phyloP scores from a whole-genome alignment of 1,140 invertebrate species.

The Andricus grossulariae region DNA sequence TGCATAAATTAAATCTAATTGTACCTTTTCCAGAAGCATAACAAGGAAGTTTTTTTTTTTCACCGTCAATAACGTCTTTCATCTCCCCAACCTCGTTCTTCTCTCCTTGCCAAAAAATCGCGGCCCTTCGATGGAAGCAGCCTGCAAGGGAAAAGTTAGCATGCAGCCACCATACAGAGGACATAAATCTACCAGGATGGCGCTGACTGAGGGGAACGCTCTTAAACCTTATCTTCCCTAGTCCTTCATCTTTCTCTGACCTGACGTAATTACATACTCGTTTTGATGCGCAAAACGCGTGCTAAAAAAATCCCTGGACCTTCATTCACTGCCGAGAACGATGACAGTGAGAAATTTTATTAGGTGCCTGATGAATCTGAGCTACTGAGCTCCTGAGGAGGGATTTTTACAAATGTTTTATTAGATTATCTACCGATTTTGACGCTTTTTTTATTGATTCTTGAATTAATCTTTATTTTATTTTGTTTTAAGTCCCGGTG shows the following conservation, averaged over 20 bases:
- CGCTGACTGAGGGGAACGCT: slow-evolving; percentile 40
- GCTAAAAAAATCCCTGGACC: slow-evolving; percentile 27
- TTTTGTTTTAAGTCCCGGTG: no score
- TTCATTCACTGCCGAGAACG: slow-evolving; percentile 3
- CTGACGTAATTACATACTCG: slow-evolving; percentile 59
- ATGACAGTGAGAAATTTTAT: slow-evolving; percentile 19
- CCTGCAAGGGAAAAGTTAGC: slow-evolving; percentile 47
- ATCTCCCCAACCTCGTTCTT: neutral
- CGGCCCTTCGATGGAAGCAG: slow-evolving; percentile 21
- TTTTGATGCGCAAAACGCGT: slow-evolving; percentile 45
- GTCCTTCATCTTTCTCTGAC: slow-evolving; percentile 48
- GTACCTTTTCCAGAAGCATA: slow-evolving; percentile 1
- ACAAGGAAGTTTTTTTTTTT: neutral
- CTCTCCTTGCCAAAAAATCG: neutral
- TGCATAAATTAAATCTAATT: slow-evolving; percentile 10
- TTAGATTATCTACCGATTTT: neutral
- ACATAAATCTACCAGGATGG: slow-evolving; percentile 56
- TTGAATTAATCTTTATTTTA: no score
- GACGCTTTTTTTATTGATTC: no score
- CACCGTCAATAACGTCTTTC: neutral
- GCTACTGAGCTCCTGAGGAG: neutral
- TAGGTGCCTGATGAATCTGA: neutral
- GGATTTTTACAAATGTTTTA: neutral
- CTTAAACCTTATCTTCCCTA: slow-evolving; percentile 33
- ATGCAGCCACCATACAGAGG: slow-evolving; percentile 54